phyloP scores from a whole-genome alignment of 2,113 vertebrate genomes.

The Abramis brama region DNA sequence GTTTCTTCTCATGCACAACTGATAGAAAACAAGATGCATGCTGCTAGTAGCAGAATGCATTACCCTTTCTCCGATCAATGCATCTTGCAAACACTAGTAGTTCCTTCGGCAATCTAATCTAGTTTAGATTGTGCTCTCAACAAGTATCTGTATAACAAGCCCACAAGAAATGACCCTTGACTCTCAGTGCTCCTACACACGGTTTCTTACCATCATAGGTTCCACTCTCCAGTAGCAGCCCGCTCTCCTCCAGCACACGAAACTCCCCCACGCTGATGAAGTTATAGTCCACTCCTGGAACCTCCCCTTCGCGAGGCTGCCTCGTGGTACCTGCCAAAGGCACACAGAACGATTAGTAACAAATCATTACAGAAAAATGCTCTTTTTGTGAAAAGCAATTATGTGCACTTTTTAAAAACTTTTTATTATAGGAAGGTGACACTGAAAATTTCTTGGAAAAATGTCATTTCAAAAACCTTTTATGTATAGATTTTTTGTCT shows the following conservation, averaged over 20 bases:
- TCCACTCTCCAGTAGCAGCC: constrained; percentile 94
- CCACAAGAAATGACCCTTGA: constrained; percentile 34
- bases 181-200: constrained; percentile 23
- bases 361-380: background rate
- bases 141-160: constrained; percentile 14
- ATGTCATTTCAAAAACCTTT: background rate
- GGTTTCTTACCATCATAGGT: constrained; percentile 89
- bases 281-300: constrained; percentile 98
- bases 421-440: background rate
- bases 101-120: background rate
- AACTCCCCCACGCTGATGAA: constrained; percentile 98
- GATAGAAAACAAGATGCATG: background rate
- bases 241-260: constrained; percentile 92
- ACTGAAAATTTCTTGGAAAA: background rate
- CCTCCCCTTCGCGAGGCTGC: constrained; percentile 94
- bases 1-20: background rate
- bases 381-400: background rate
- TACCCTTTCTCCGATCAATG: background rate
- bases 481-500: background rate
- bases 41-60: background rate
- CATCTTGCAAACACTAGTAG: background rate
- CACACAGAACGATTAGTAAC: constrained; percentile 32
- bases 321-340: constrained; percentile 91
- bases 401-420: background rate
- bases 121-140: background rate